A percentile compares a stretch with the other conserved stretches of the same genome.
These are phyloP conservation scores for Sarcophaga subvicina DNA, from an alignment of 2,888 invertebrate genomes.

Conservation along the genomic window DNA sequence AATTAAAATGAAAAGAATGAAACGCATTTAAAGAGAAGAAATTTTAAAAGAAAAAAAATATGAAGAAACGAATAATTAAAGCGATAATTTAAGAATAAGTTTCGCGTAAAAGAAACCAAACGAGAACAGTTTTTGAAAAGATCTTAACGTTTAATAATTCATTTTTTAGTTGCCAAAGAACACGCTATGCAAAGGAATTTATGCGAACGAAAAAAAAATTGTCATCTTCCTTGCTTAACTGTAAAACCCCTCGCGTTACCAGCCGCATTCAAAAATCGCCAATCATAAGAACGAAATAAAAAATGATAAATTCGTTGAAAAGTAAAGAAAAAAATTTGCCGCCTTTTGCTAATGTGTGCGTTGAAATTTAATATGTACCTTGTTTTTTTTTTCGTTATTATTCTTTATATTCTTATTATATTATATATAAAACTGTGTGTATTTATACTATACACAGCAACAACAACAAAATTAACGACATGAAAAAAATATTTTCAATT, in stretches of 20 bases:
- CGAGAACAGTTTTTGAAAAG: too few species aligned
- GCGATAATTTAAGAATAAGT: neutral
- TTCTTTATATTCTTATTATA: conserved; percentile 21
- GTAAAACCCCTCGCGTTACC: conserved; percentile 22
- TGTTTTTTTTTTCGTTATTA: conserved; percentile 37
- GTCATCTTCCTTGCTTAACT: neutral
- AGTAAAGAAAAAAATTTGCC: conserved; percentile 55
- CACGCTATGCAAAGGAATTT: conserved; percentile 42
- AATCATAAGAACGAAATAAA: conserved; percentile 12
- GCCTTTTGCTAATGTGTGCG: conserved; percentile 66
- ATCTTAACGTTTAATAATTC: too few species aligned
- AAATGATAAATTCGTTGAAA: conserved; percentile 45
- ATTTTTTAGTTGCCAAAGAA: conserved; percentile 31
- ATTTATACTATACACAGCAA: conserved; percentile 19
- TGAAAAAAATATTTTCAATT: conserved; percentile 42
- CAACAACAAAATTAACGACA: too few species aligned
- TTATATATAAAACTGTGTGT: conserved; percentile 7
- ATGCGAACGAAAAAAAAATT: conserved; percentile 24
- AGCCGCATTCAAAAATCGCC: conserved; percentile 13
- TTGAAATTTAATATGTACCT: conserved; percentile 68
- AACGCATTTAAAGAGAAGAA: conserved; percentile 14
- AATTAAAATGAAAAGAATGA: neutral
- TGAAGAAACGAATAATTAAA: neutral
- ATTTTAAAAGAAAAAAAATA: conserved; percentile 3
- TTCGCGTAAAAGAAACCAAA: neutral